Conservation (phyloP, 2,113 vertebrate species). For the Ageneiosus marmoratus region DNA sequence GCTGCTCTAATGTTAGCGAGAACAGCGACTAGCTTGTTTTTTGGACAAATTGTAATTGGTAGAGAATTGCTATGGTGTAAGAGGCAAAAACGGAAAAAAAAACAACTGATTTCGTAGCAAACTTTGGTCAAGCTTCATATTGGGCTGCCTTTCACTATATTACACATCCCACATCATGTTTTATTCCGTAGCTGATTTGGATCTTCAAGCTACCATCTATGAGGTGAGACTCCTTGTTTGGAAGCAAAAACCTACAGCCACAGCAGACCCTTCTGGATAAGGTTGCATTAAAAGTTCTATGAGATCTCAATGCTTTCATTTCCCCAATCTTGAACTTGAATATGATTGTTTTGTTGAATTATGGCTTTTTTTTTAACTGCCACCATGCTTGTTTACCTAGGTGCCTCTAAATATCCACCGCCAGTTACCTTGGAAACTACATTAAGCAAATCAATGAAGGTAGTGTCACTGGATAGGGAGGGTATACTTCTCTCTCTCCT, state of each 20-base stretch:
- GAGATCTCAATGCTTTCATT: background rate
- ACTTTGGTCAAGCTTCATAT: background rate
- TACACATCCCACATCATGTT: background rate
- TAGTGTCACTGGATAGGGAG: conserved; percentile 77
- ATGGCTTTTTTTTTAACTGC: conserved; percentile 9
- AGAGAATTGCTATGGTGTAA: background rate
- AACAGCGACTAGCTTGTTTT: background rate
- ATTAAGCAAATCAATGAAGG: conserved; percentile 82
- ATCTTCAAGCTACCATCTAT: background rate
- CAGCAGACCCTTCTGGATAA: background rate
- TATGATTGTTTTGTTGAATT: background rate
- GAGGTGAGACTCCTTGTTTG: background rate
- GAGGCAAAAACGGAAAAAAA: background rate
- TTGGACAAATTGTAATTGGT: background rate
- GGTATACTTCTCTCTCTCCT: conserved; percentile 66
- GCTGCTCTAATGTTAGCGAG: too few relatives aligned
- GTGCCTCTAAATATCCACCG: conserved; percentile 72
- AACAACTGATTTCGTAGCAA: background rate
- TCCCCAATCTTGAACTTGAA: background rate
- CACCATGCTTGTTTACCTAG: conserved; percentile 55
- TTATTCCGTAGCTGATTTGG: background rate
- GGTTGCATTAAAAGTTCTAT: background rate
- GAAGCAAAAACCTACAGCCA: background rate
- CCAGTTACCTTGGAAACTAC: conserved; percentile 78
- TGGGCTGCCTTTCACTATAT: background rate